Evolutionary conservation across 2,888 invertebrate species (phyloP), one percentile per base, ranked within the genome.

Genomic region (Ennomos quercinarius): DNA sequence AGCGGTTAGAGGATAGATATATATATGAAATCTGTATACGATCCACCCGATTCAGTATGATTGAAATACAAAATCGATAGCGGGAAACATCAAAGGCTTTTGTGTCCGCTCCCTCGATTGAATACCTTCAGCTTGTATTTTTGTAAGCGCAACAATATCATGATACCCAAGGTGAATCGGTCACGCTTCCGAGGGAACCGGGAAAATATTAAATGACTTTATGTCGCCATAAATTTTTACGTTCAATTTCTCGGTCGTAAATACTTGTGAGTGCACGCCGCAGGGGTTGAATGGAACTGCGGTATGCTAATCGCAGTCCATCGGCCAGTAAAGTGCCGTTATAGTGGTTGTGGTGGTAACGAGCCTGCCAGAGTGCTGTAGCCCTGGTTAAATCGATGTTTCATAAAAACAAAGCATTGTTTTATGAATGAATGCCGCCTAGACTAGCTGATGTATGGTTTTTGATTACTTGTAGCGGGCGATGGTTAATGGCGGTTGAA

Each of bases 251-350:
- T 70, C 61, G 68, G 61, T 75, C 73, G 72, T 83, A 81, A 82
- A 82, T 78, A 73, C 67, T 71, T 65, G 77, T 72, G 72, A 52
- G 51, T 60, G 57, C 57, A 61, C 45, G 42, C 34, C 59, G 63
- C 67, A 65, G 59, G 51, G 58, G 65, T 69, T 62, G 64, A 62
- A 61, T 59, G 46, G 51, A 63, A 61, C 63, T 67, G 70, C 68
- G 83, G 81, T 75, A 86, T 85, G 83, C 78, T 84, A 84, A 87
- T 86, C 72, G 81, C 63, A 72, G 76, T 74, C 76, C 75, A 71
- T 70, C 74, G 76, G 66, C 77, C 76, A 73, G 76, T 78, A 72
- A 78, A 75, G 68, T 68, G 76, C 73, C 78, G 78, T 85, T 84
- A 82, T 27, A 6, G 27, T 27, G 27, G 27, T 6, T 27, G 80